Base-by-base conservation (phyloP, 2,888 invertebrate genomes). In the Caenorhabditis virilis region DNA sequence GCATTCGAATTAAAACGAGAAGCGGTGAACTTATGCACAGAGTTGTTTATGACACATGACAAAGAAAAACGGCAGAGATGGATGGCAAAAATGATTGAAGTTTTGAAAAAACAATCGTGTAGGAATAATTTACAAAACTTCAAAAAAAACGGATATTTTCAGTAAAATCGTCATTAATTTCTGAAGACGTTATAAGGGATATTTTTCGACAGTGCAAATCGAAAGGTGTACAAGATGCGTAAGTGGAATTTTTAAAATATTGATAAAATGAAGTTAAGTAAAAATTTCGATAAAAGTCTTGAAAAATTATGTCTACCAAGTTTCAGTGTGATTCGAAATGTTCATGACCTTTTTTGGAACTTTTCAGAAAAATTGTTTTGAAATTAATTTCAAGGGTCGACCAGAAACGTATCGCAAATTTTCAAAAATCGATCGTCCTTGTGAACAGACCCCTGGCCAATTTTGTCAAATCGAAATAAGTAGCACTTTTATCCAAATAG, bases 101-200 rank as follows among this genome's bases (percentile, higher is more conserved):
- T 69, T 25, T 48, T 75, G n/a, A 59, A 72, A 35, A 73, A 75
- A 47, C 74, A 77, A 46, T 69, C 62, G 35, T 47, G 77, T 75
- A 53, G 45, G 65, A 45, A 33, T 2, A 5, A 5, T 22, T 36
- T 25, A n/a, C 6, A 25, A 47, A 15, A 36, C 20, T 42, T 42
- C 23, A 18, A 39, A 20, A 23, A 35, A 9, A 22, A 18, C 3
- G 20, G 15, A 22, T 2, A 45, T 16, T 58, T 58, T 7, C 53
- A 64, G 64, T 69, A 23, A 56, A 50, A 43, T 60, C 60, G 3
- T 46, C 69, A 1, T 22, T 65, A 2, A 50, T 64, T 27, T 48
- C 51, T 30, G 64, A 64, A 26, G 56, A 60, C n/a, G 23, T 56
- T 15, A 59, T 65, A n/a, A 23, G 53, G 0, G 63, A 68, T 6